Percentiles rank a stretch among this genome's conserved stretches.
phyloP scores from a whole-genome alignment of 2,888 invertebrate genomes.

The Marasmarcha lunaedactyla region DNA sequence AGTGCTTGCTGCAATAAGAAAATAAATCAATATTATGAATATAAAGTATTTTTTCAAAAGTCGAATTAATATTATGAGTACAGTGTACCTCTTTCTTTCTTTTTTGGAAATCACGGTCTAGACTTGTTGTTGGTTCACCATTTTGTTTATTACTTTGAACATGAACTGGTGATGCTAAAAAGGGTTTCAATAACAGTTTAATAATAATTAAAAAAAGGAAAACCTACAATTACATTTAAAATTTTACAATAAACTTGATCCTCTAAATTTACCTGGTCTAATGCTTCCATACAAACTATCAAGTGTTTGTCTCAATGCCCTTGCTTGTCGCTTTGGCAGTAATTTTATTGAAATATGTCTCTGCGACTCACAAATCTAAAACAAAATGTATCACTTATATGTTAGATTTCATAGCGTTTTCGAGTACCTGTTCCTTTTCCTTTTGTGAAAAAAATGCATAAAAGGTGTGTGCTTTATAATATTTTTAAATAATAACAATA shows the following conservation, averaged over 20 bases:
- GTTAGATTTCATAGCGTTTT: too few species aligned
- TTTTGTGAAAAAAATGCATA: too few species aligned
- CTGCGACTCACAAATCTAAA: constrained; percentile 87
- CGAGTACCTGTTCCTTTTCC: too few species aligned
- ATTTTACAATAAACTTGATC: too few species aligned
- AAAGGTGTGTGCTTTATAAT: too few species aligned
- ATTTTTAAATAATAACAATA: too few species aligned
- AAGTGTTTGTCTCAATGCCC: constrained; percentile 82
- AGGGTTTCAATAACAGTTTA: too few species aligned
- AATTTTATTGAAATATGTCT: constrained; percentile 83
- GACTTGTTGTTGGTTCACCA: constrained; percentile 73
- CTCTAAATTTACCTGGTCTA: constrained; percentile 47
- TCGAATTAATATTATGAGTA: too few species aligned
- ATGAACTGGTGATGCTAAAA: constrained; percentile 56
- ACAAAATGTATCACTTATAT: too few species aligned
- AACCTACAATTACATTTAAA: too few species aligned
- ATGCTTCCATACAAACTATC: constrained; percentile 79
- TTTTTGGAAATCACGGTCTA: constrained; percentile 86
- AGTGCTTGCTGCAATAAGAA: constrained; percentile 79
- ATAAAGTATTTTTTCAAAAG: too few species aligned
- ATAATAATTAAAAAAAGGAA: too few species aligned
- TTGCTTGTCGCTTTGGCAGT: constrained; percentile 88
- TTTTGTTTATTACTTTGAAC: constrained; percentile 39
- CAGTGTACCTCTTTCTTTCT: constrained; percentile 79
- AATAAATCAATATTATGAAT: constrained; percentile 2